These are phyloP conservation scores for Rhodinocichla rosea DNA, from an alignment of 2,113 vertebrate genomes.

Conservation along the genomic window DNA sequence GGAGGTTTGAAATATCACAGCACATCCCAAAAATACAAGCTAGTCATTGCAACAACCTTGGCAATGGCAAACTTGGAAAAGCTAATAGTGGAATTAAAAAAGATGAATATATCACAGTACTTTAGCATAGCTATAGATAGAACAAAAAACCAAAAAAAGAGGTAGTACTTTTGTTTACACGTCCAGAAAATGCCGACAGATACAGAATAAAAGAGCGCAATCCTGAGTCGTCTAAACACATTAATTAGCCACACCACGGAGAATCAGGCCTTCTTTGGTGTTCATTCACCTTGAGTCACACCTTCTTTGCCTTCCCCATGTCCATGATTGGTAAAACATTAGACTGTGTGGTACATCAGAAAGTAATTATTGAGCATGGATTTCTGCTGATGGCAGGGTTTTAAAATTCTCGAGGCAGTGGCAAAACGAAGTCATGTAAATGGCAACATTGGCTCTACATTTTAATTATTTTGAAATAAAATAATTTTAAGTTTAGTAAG, in stretches of 20 bases:
- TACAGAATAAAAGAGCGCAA: conserved; percentile 29
- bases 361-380: conserved; percentile 55
- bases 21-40: neutral
- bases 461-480: conserved; percentile 56
- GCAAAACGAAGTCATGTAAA: conserved; percentile 13
- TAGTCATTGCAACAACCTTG: neutral
- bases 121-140: conserved; percentile 16
- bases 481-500: conserved; percentile 43
- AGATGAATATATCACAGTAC: neutral
- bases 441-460: neutral
- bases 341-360: conserved; percentile 24
- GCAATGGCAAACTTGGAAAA: neutral
- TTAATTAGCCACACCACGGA: conserved; percentile 55
- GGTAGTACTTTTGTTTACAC: neutral
- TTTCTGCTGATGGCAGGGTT: conserved; percentile 73
- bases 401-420: conserved; percentile 48
- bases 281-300: conserved; percentile 49
- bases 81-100: neutral
- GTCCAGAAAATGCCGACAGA: conserved; percentile 45
- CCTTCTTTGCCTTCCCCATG: neutral
- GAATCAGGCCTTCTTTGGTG: conserved; percentile 29
- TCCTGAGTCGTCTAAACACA: neutral
- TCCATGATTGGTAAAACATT: conserved; percentile 6
- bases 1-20: conserved; percentile 18
- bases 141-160: neutral